A percentile compares a stretch with the other conserved stretches of the same genome.
These are phyloP conservation scores for Clusia tigrina DNA, from an alignment of 2,888 invertebrate genomes.

Conservation along the genomic window DNA sequence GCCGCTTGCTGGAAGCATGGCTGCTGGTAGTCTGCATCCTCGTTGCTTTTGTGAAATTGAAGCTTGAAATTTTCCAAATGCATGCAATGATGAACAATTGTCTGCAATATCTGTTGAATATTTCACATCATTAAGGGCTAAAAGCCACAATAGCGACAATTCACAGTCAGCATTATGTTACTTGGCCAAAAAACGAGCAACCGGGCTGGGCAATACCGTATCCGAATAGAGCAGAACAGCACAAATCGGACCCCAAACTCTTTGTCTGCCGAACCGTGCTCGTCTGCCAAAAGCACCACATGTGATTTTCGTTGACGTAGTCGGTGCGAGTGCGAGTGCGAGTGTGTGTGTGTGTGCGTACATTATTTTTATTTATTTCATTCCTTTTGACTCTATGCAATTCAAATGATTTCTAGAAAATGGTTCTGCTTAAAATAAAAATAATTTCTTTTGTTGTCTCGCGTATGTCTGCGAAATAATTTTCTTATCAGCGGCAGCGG, in stretches of 20 bases:
- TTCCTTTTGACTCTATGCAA: conserved; percentile 15
- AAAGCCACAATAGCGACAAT: too few species aligned
- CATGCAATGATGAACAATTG: too few species aligned
- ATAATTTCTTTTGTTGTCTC: conserved; percentile 50
- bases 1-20: too few species aligned
- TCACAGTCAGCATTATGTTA: not conserved
- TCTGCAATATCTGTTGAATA: too few species aligned
- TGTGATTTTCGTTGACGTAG: too few species aligned
- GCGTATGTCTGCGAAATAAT: conserved; percentile 45
- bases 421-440: conserved; percentile 29
- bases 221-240: too few species aligned
- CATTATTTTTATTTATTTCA: conserved; percentile 7
- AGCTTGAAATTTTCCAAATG: too few species aligned
- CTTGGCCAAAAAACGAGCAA: not conserved
- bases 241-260: conserved; percentile 19
- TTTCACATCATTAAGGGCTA: too few species aligned
- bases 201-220: too few species aligned
- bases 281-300: conserved; percentile 1
- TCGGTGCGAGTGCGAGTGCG: not conserved
- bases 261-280: conserved; percentile 5
- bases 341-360: not conserved
- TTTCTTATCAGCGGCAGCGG: conserved; percentile 40
- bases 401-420: conserved; percentile 30
- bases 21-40: too few species aligned
- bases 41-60: too few species aligned